Percentiles rank a stretch among this genome's conserved stretches.
These are phyloP conservation scores for Neotragus pygmaeus DNA, from an alignment of 2,113 vertebrate genomes.

Conservation along the genomic window DNA sequence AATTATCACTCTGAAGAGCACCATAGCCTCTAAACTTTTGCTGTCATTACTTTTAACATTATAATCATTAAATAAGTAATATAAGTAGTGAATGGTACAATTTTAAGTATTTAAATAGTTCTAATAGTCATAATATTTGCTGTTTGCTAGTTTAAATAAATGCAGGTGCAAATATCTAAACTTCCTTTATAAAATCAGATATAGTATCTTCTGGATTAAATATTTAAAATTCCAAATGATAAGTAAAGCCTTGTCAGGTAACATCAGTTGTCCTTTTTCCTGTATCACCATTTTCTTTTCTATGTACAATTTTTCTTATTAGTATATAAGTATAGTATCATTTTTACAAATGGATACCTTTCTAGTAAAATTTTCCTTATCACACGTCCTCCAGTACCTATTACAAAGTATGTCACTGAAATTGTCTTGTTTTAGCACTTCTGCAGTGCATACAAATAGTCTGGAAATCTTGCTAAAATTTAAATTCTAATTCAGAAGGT, in stretches of 20 bases:
- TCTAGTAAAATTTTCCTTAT: neutral
- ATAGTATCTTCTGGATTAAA: neutral
- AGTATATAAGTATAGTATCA: neutral
- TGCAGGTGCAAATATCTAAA: neutral
- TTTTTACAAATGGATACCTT: neutral
- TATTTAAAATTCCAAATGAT: neutral
- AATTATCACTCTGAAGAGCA: constrained; percentile 9
- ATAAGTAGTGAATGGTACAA: constrained; percentile 31
- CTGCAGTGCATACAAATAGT: neutral
- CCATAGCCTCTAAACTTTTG: neutral
- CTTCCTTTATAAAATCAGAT: neutral
- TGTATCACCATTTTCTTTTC: neutral
- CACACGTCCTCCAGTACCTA: neutral
- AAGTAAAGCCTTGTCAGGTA: neutral
- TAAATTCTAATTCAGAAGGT: neutral
- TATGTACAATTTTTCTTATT: neutral
- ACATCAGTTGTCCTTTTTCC: neutral
- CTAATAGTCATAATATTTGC: constrained; percentile 4
- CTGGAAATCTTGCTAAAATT: neutral
- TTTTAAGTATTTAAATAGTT: constrained; percentile 33
- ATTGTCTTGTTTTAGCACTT: neutral
- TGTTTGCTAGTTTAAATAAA: neutral
- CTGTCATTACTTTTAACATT: constrained; percentile 24
- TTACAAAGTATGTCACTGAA: neutral
- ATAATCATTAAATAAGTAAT: constrained; percentile 18